Evolutionary conservation across 2,888 invertebrate genomes (phyloP), one percentile per base, ranked within the genome.

Genomic region (Tortrix viridana): DNA sequence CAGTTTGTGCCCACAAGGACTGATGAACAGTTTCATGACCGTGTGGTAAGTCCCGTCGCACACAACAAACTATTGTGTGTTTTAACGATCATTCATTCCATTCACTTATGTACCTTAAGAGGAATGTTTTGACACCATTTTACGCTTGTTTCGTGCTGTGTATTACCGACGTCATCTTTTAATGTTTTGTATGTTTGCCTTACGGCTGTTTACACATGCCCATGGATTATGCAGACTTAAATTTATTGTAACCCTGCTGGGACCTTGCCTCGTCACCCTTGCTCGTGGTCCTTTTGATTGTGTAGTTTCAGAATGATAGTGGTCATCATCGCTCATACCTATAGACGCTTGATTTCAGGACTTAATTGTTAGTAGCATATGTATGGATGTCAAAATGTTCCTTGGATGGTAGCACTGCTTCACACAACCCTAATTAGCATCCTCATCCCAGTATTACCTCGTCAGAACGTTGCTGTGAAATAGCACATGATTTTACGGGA

Each of bases 11-110:
- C 95, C 95, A 91, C 96, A 95, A 94, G 96, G 96, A 95, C 94
- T 96, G 94, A 95, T 96, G 95, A 96, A 96, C 95, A 96, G 95
- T 94, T 96, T 96, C 95, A 95, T 96, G 95, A 95, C 95, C 90
- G 95, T 96, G 89, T 96, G 96, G 96, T 96, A 95, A 96, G 96
- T 96, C 75, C 74, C 81, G 81, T 80, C 77, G 78, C 83, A 82
- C 79, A 77, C 71, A 75, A 79, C 76, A 71, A 72, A 55, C 50
- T 64, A 60, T 59, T 60, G 55, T 65, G 60, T 65, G 57, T 60
- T 62, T 54, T 58, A 60, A 53, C 44, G 26, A 52, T 58, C 65
- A 61, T 60, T 37, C 60, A 60, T 66, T 57, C 63, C 60, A 60
- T 66, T 57, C 63, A 56, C 49, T 55, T 46, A 50, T 50, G 12